These are phyloP conservation scores for Blomia tropicalis DNA, from an alignment of 2,888 invertebrate species.

Conservation along the genomic window DNA sequence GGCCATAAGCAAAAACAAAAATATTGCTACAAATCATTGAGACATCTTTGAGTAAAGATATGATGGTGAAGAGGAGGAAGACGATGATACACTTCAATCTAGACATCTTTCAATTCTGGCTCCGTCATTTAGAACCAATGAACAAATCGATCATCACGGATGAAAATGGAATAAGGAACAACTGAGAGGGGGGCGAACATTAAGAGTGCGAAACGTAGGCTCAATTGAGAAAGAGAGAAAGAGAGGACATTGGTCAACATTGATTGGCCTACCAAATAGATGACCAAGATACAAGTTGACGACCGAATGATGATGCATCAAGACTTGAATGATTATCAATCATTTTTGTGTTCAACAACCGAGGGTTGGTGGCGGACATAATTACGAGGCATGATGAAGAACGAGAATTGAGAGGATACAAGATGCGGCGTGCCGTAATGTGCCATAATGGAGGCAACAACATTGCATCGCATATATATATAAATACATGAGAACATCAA, in stretches of 20 bases:
- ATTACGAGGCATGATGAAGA: background rate
- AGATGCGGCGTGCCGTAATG: background rate
- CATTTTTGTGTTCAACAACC: background rate
- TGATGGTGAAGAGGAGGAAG: too few species aligned
- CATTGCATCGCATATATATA: too few species aligned
- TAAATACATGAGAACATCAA: conserved; percentile 10
- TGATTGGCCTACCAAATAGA: background rate
- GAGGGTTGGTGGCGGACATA: conserved; percentile 7
- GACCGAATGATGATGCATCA: too few species aligned
- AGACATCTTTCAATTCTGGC: background rate
- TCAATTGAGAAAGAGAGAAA: too few species aligned
- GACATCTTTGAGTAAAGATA: too few species aligned
- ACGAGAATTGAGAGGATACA: background rate
- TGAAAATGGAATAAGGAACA: too few species aligned
- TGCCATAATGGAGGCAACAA: conserved; percentile 12
- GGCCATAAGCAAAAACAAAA: too few species aligned
- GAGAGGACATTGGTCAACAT: too few species aligned
- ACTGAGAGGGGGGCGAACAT: too few species aligned
- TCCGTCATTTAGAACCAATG: background rate
- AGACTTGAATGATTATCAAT: conserved; percentile 7
- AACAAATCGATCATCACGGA: too few species aligned
- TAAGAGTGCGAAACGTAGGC: too few species aligned
- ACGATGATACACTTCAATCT: background rate
- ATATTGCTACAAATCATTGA: too few species aligned
- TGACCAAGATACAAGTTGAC: background rate